Evolutionary conservation across 2,888 invertebrate genomes (phyloP).

Genomic region (Liopterus haemorrhoidalis): DNA sequence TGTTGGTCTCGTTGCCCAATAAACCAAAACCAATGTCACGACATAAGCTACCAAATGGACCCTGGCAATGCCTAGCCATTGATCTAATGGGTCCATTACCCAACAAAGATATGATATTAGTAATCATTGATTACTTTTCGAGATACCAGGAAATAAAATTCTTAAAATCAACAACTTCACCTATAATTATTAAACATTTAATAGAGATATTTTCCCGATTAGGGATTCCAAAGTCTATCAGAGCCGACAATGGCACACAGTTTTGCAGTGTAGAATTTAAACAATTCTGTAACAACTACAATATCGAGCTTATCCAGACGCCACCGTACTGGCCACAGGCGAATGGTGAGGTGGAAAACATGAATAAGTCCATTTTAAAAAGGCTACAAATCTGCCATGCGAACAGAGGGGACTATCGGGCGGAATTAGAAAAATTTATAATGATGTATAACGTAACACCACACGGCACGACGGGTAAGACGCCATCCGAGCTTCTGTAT

Average conservation of each 20-base stretch:
- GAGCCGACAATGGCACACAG: conserved; percentile 29
- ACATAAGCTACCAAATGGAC: conserved; percentile 11
- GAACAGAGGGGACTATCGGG: conserved; percentile 21
- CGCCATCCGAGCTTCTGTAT: conserved; percentile 33
- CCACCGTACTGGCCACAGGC: conserved; percentile 23
- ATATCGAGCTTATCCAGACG: conserved; percentile 1
- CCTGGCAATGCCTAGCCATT: conserved; percentile 13
- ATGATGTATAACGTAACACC: conserved; percentile 33
- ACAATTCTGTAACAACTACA: conserved; percentile 19
- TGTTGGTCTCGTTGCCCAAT: conserved; percentile 10
- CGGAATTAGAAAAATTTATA: conserved; percentile 26
- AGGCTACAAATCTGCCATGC: conserved; percentile 27
- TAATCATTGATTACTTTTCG: conserved; percentile 23
- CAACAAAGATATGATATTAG: conserved; percentile 23
- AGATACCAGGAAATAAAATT: conserved; percentile 29
- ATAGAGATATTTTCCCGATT: conserved; percentile 30
- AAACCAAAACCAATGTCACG: conserved; percentile 7
- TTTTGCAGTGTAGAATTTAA: conserved; percentile 27
- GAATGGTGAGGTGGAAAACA: conserved; percentile 36
- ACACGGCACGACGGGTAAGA: conserved; percentile 34
- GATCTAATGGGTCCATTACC: conserved; percentile 9
- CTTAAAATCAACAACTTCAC: conserved; percentile 22
- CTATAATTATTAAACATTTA: conserved; percentile 22
- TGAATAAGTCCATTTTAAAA: conserved; percentile 34
- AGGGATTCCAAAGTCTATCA: conserved; percentile 28